A percentile compares a stretch with the other conserved stretches of the same genome.
These are phyloP conservation scores for Heteropelma amictum DNA, from an alignment of 2,888 invertebrate genomes.

Conservation along the genomic window DNA sequence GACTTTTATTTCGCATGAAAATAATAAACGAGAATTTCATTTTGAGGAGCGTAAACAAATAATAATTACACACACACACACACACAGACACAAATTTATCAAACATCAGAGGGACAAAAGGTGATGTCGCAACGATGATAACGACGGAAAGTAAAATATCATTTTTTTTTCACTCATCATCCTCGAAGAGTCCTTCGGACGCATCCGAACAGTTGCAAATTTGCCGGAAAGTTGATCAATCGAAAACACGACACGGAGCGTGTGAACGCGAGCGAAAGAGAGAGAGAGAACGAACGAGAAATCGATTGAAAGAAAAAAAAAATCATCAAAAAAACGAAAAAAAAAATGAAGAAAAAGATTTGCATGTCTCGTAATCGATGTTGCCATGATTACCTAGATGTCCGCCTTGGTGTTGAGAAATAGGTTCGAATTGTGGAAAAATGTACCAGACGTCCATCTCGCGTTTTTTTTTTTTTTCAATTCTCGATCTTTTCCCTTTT, in stretches of 20 bases:
- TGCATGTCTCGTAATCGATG: slow-evolving; percentile 56
- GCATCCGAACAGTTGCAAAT: slow-evolving; percentile 11
- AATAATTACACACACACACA: neutral
- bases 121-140: slow-evolving; percentile 23
- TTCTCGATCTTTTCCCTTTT: no score
- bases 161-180: slow-evolving; percentile 23
- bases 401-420: slow-evolving; percentile 51
- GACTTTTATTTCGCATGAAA: neutral
- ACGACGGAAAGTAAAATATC: slow-evolving; percentile 51
- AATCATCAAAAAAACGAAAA: slow-evolving; percentile 19
- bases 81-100: no score
- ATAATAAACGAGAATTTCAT: neutral
- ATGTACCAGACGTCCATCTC: no score
- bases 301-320: slow-evolving; percentile 11
- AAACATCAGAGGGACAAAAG: no score
- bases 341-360: slow-evolving; percentile 43
- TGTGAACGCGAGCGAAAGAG: slow-evolving; percentile 9
- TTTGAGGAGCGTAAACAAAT: neutral
- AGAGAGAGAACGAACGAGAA: slow-evolving; percentile 13
- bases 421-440: slow-evolving; percentile 46
- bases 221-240: slow-evolving; percentile 25
- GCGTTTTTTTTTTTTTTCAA: no score
- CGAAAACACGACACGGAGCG: neutral
- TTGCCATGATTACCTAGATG: slow-evolving; percentile 54
- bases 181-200: slow-evolving; percentile 23